Base-by-base conservation (phyloP, 1,140 invertebrate genomes). In the Heterodera schachtii region DNA sequence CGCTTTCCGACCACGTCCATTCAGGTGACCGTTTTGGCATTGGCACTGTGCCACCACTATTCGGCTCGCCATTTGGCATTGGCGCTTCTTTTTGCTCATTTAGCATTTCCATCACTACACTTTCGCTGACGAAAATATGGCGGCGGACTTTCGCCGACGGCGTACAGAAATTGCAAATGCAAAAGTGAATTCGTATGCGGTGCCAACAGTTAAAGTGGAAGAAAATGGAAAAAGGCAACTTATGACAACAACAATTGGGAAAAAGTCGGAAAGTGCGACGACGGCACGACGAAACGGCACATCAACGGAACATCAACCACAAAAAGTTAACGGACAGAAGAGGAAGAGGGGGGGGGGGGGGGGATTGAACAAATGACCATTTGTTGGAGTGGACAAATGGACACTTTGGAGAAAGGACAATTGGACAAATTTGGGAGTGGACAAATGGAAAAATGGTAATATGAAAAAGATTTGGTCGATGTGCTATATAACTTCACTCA, bases 1-100 rank as follows among this genome's bases (percentile, higher is more conserved):
- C 78, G 86, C 41, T 87, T 87, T 69, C 86, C 87, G n/a, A 49
- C 66, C 9, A 41, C 77, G 70, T 66, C 75, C 6, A 66, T 76
- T 1, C n/a, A 74, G 7, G 46, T 31, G 31, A 31, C 31, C 31
- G 31, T 31, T 31, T 31, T 31, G 31, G 31, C 31, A 31, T 31
- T 52, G n/a, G 66, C 41, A 60, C 57, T 11, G 13, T 19, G 16
- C 11, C 11, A 64, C 13, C 57, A 64, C n/a, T n/a, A 64, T 13
- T 19, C 19, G 19, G 31, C 31, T 31, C 11, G 19, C 5, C 11
- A 64, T 19, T n/a, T n/a, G n/a, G 21, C 69, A 7, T 31, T n/a
- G n/a, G 21, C 69, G 0, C 3, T 11, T 46, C 5, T 5, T 70
- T 8, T 16, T 9, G 67, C 2, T 11, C 13, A 5, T 71, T 46